phyloP scores from a whole-genome alignment of 2,888 invertebrate genomes.

The Hoplodrina ambigua region DNA sequence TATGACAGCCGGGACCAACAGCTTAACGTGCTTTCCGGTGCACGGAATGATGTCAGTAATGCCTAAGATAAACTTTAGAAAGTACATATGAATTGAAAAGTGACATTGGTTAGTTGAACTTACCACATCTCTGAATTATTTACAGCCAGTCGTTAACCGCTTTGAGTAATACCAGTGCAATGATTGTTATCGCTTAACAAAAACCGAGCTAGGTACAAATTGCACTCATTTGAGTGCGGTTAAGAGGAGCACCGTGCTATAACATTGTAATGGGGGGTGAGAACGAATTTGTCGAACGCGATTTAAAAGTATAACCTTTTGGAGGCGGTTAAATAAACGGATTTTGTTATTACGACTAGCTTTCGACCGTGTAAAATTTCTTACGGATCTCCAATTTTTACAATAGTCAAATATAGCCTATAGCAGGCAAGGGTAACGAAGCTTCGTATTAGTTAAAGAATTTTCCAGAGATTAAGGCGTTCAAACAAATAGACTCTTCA shows the following conservation, averaged over 20 bases:
- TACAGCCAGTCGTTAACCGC: slow-evolving; percentile 2
- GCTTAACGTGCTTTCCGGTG: too few species aligned
- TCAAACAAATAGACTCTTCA: too few species aligned
- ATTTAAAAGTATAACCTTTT: slow-evolving; percentile 26
- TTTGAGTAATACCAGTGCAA: slow-evolving; percentile 38
- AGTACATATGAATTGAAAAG: too few species aligned
- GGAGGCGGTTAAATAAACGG: not conserved
- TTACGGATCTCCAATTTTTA: too few species aligned
- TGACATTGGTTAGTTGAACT: not conserved
- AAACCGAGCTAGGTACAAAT: slow-evolving; percentile 36
- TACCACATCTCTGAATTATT: not conserved
- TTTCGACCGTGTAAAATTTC: too few species aligned
- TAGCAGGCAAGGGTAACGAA: too few species aligned
- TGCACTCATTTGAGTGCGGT: slow-evolving; percentile 43
- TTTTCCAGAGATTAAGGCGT: too few species aligned
- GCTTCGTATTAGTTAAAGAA: too few species aligned
- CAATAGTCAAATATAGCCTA: too few species aligned
- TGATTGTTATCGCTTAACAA: slow-evolving; percentile 41
- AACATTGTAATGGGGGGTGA: slow-evolving; percentile 25
- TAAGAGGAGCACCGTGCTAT: slow-evolving; percentile 37
- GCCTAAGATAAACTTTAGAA: too few species aligned
- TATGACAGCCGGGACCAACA: too few species aligned
- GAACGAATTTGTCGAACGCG: slow-evolving; percentile 18
- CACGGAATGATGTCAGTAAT: too few species aligned
- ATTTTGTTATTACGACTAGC: not conserved